A percentile compares a stretch with the other conserved stretches of the same genome.
Conservation (phyloP, 2,113 vertebrate genomes). For the Prunella fulvescens region DNA sequence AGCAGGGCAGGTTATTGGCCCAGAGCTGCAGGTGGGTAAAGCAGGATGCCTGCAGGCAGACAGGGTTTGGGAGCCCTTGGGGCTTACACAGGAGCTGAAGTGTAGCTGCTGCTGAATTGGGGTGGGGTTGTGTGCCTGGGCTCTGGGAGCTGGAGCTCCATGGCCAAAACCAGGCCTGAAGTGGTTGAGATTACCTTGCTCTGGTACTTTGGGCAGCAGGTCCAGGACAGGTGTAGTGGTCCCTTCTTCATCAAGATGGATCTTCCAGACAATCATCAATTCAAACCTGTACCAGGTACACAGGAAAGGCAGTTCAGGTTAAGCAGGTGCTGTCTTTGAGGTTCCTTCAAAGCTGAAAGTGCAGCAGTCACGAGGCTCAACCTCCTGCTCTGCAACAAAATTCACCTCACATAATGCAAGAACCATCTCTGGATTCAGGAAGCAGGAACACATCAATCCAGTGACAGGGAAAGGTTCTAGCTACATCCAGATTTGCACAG, state of each 20-base stretch:
- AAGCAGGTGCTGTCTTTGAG: neutral
- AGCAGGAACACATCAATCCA: neutral
- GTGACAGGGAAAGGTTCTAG: neutral
- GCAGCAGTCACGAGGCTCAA: neutral
- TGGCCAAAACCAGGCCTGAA: neutral
- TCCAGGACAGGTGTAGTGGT: conserved; percentile 72
- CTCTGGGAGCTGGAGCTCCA: neutral
- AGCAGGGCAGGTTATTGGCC: neutral
- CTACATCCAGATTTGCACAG: neutral
- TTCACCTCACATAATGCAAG: neutral
- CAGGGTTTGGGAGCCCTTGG: neutral
- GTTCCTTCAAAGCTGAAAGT: neutral
- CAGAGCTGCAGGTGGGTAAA: no score
- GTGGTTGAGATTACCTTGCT: conserved; percentile 57
- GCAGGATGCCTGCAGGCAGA: neutral
- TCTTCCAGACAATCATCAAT: conserved; percentile 78
- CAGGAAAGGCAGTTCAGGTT: neutral
- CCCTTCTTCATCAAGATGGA: conserved; percentile 71
- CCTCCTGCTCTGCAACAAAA: neutral
- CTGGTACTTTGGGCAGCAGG: conserved; percentile 77
- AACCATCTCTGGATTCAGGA: neutral
- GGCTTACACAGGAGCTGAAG: no score
- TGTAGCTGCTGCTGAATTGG: neutral
- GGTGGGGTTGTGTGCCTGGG: neutral
- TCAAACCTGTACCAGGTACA: conserved; percentile 66